A percentile compares a stretch with the other conserved stretches of the same genome.
These are phyloP conservation scores for Cynopterus brachyotis DNA, from an alignment of 2,113 vertebrate species.

Conservation along the genomic window DNA sequence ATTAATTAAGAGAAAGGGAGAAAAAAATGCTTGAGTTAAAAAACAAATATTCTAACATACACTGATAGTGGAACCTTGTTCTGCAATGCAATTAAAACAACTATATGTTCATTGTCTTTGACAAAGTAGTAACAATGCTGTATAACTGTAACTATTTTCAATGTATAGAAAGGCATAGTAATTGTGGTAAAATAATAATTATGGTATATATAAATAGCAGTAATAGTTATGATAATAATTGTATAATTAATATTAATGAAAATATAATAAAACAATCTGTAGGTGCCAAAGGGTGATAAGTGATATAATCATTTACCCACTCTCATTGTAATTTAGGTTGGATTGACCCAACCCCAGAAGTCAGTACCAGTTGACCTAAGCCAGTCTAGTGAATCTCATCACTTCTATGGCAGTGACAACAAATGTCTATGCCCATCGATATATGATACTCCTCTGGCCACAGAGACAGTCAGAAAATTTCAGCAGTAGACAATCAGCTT, in stretches of 20 bases:
- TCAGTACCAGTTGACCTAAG: neutral
- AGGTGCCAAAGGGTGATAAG: neutral
- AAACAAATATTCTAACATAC: neutral
- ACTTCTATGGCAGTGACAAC: neutral
- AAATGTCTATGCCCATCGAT: neutral
- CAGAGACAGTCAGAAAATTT: neutral
- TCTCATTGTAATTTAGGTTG: neutral
- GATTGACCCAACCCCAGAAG: neutral
- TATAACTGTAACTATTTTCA: neutral
- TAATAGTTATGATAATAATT: neutral
- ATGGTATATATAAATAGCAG: neutral
- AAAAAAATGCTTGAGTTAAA: neutral
- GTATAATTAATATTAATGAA: neutral
- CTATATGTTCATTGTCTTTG: neutral
- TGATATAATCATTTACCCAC: neutral
- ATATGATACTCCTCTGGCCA: neutral
- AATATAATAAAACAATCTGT: neutral
- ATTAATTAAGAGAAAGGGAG: neutral
- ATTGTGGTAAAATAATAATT: neutral
- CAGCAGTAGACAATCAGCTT: neutral
- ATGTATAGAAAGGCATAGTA: neutral
- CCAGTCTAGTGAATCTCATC: neutral
- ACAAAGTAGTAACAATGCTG: neutral
- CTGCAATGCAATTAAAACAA: neutral
- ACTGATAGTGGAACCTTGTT: neutral